A percentile compares a stretch with the other conserved stretches of the same genome.
Evolutionary conservation across 2,888 invertebrate genomes (phyloP).

Genomic region (Gerris lacustris): DNA sequence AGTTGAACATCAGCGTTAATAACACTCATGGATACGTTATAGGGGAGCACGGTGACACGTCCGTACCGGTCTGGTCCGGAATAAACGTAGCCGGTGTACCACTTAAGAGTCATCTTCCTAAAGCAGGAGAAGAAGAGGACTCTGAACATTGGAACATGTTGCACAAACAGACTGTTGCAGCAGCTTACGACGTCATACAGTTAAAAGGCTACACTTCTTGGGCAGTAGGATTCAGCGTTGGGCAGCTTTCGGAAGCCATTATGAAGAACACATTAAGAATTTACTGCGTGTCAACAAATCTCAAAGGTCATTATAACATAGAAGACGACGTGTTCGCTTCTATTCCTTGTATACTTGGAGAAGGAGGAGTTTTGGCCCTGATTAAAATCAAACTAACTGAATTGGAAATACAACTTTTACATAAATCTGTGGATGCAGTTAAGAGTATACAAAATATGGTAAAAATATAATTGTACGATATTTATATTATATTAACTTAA

Average conservation of each 20-base stretch:
- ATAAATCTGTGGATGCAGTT: slow-evolving; percentile 55
- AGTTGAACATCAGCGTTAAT: slow-evolving; percentile 63
- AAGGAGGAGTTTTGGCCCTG: slow-evolving; percentile 56
- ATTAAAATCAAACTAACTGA: slow-evolving; percentile 59
- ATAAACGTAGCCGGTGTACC: slow-evolving; percentile 83
- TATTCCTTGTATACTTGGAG: slow-evolving; percentile 62
- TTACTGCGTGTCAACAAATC: slow-evolving; percentile 64
- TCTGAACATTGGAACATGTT: slow-evolving; percentile 65
- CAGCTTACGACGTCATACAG: slow-evolving; percentile 32
- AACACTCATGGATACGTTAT: slow-evolving; percentile 88
- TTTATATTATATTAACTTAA: too few relatives aligned
- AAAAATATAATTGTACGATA: too few relatives aligned
- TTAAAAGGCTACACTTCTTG: slow-evolving; percentile 73
- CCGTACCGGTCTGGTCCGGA: slow-evolving; percentile 86
- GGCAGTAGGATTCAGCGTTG: slow-evolving; percentile 73
- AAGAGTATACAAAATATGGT: slow-evolving; percentile 35
- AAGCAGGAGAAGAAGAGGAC: slow-evolving; percentile 58
- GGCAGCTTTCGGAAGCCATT: slow-evolving; percentile 51
- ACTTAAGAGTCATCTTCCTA: slow-evolving; percentile 61
- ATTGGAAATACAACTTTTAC: slow-evolving; percentile 48
- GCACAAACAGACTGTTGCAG: slow-evolving; percentile 68
- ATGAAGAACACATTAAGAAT: slow-evolving; percentile 60
- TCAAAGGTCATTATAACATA: slow-evolving; percentile 65
- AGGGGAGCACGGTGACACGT: slow-evolving; percentile 86
- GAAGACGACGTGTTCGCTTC: slow-evolving; percentile 76